A percentile compares a stretch with the other conserved stretches of the same genome.
These are phyloP conservation scores for Stercorarius parasiticus DNA, from an alignment of 2,113 vertebrate genomes.

Conservation along the genomic window DNA sequence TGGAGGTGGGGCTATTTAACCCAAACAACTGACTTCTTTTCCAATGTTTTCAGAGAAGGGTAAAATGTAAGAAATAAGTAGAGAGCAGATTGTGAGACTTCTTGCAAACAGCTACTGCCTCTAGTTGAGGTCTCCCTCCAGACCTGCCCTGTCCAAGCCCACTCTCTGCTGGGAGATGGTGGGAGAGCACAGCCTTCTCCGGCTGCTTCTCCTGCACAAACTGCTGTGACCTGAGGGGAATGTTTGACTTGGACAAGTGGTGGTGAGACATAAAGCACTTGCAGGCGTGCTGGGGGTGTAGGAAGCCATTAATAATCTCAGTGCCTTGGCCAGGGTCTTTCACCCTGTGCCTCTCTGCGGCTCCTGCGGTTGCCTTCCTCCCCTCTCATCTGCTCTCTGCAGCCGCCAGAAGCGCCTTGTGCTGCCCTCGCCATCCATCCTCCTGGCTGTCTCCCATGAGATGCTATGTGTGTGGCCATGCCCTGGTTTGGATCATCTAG, in stretches of 20 bases:
- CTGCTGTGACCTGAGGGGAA: not conserved
- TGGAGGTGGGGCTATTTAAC: not conserved
- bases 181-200: not conserved
- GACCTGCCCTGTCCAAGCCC: not conserved
- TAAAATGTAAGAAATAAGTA: not conserved
- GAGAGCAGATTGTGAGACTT: not conserved
- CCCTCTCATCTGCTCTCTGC: not conserved
- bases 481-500: not conserved
- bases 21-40: not conserved
- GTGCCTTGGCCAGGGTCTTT: not conserved
- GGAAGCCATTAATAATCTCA: not conserved
- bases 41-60: not conserved
- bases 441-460: accelerated
- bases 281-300: not conserved
- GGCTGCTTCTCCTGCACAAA: not conserved
- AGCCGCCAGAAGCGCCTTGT: not conserved
- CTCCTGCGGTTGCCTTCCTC: not conserved
- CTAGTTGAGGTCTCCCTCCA: not conserved
- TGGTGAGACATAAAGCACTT: not conserved
- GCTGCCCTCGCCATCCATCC: not conserved
- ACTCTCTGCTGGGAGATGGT: not conserved
- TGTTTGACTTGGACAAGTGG: not conserved
- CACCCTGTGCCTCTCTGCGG: accelerated
- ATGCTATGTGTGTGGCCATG: accelerated
- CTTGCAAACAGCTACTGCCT: not conserved